phyloP scores from a whole-genome alignment of 1,140 invertebrate genomes.

The Leguminivora glycinivorella region DNA sequence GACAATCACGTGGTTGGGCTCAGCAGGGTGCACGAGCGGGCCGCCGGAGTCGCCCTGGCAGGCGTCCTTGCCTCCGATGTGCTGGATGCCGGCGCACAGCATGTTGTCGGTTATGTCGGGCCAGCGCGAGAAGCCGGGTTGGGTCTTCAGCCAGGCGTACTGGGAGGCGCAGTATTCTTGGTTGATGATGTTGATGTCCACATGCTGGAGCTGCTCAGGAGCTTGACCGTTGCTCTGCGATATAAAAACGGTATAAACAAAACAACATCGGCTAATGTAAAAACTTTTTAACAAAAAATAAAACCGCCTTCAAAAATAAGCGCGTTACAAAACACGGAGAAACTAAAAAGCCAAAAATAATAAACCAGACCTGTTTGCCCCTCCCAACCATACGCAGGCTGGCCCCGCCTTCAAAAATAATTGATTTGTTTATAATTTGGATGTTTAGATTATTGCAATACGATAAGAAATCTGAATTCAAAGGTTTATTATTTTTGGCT shows the following conservation, averaged over 20 bases:
- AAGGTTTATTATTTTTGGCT: too few species aligned
- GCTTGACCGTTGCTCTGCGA: constrained; percentile 41
- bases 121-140: constrained; percentile 37
- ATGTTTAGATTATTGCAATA: too few species aligned
- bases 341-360: too few species aligned
- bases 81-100: constrained; percentile 56
- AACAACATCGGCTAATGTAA: too few species aligned
- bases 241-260: not conserved
- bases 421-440: too few species aligned
- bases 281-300: not conserved
- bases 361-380: too few species aligned
- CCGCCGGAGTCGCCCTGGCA: constrained; percentile 85
- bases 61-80: constrained; percentile 69
- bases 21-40: constrained; percentile 72
- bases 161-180: constrained; percentile 54
- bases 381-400: too few species aligned
- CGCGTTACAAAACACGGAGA: too few species aligned
- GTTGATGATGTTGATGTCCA: constrained; percentile 73
- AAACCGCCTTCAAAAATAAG: not conserved
- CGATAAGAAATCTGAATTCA: too few species aligned
- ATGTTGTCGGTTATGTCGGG: constrained; percentile 55
- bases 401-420: too few species aligned
- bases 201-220: constrained; percentile 46
- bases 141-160: constrained; percentile 51
- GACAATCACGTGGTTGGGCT: constrained; percentile 57